phyloP scores from a whole-genome alignment of 2,888 invertebrate genomes.

The Gortyna flavago region DNA sequence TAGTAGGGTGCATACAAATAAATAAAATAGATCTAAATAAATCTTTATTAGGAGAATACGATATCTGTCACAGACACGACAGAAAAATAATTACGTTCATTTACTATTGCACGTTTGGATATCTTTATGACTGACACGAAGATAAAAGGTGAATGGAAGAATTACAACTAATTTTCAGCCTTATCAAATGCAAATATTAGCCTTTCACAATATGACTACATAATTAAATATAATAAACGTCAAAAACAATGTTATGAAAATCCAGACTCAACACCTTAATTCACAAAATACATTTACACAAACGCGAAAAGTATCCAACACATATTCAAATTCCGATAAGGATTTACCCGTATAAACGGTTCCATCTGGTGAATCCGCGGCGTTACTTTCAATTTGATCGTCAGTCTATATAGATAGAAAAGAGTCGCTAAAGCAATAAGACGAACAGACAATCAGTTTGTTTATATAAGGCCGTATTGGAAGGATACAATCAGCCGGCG shows the following conservation, averaged over 20 bases:
- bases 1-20: neutral
- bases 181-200: conserved; percentile 17
- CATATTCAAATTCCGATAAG: conserved; percentile 65
- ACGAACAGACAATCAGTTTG: conserved; percentile 84
- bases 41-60: neutral
- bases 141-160: conserved; percentile 22
- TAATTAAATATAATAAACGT: neutral
- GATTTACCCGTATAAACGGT: conserved; percentile 65
- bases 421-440: conserved; percentile 77
- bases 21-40: neutral
- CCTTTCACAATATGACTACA: neutral
- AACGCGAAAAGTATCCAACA: conserved; percentile 41
- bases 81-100: conserved; percentile 7
- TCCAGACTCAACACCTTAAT: neutral
- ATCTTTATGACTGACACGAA: conserved; percentile 16
- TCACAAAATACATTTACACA: conserved; percentile 19
- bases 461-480: conserved; percentile 82
- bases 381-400: conserved; percentile 69
- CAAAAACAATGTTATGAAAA: neutral
- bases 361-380: conserved; percentile 66
- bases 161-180: neutral
- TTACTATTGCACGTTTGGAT: conserved; percentile 7
- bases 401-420: conserved; percentile 68
- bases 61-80: neutral
- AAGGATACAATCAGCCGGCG: conserved; percentile 82